Base-by-base conservation (phyloP, 2,888 invertebrate species). In the Apamea epomidion region DNA sequence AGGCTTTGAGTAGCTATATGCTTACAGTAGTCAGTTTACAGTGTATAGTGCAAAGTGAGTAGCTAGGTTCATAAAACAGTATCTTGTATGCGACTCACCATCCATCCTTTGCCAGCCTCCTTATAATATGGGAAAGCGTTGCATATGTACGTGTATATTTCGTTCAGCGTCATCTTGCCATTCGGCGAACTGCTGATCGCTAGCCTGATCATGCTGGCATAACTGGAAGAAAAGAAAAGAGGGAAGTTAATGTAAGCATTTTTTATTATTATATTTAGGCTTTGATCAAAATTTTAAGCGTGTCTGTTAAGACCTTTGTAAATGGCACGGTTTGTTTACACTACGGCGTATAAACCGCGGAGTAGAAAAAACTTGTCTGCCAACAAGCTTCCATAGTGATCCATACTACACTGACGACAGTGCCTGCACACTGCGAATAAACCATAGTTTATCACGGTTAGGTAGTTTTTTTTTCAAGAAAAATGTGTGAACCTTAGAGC, bases 71-170 rank as follows among this genome's bases (percentile, higher is more conserved):
- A 25, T 6, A 18, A 58, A 42, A 73, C 18, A 42, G 8, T 29
- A 76, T 29, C 25, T 42, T 18, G 6, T 18, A 4, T 12, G 0
- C n/a, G 48, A 90, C 95, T 95, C 92, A 98, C 98, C 97, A 98
- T 98, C 98, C 98, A 98, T 3, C 98, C 98, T 80, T 97, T 97
- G 1, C 98, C 98, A 51, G 98, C 98, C 90, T 98, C 97, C 92
- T 97, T 97, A 92, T 98, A 98, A 92, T 98, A 98, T 0, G 98
- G 98, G 93, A 98, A 98, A 88, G 98, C 97, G 86, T 98, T 98
- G 90, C 97, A 98, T 70, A 98, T 98, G 96, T 98, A 98, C 88
- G 98, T 97, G 93, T 98, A 98, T 88, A 98, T 98, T 93, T 98
- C 98, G 88, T 98, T 98, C 60, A 98, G 95, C 5, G 98, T 98